These are phyloP conservation scores for Chondrosia reniformis DNA, from an alignment of 37 sponge, comb jelly and placozoan genomes.

Conservation along the genomic window DNA sequence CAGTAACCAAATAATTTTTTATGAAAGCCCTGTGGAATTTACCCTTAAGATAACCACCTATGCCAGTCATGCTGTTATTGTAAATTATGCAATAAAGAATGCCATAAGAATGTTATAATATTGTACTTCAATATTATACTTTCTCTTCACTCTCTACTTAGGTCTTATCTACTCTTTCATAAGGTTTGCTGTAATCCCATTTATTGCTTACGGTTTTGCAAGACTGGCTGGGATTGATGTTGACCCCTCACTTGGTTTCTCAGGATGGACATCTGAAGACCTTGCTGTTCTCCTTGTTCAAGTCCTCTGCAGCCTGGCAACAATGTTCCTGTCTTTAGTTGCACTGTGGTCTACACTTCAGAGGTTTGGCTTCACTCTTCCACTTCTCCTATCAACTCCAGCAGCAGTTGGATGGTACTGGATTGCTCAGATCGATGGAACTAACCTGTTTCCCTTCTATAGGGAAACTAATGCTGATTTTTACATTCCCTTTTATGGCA, in stretches of 20 bases:
- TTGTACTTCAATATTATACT: neutral
- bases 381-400: conserved; percentile 58
- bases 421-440: neutral
- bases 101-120: neutral
- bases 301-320: conserved; percentile 35
- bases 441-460: neutral
- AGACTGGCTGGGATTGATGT: neutral
- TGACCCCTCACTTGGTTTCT: neutral
- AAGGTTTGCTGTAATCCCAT: conserved; percentile 43
- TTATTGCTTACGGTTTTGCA: conserved; percentile 32
- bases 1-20: no score
- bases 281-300: conserved; percentile 28
- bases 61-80: no score
- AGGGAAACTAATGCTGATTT: no score
- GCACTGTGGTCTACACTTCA: conserved; percentile 42
- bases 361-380: conserved; percentile 28
- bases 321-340: conserved; percentile 24
- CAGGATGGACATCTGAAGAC: neutral
- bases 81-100: no score
- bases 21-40: no score
- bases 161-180: conserved; percentile 47
- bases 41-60: no score
- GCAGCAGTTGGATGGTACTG: conserved; percentile 5
- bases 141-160: neutral
- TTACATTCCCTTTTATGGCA: neutral